phyloP scores from a whole-genome alignment of 2,888 invertebrate genomes.

The Ectemnius continuus region DNA sequence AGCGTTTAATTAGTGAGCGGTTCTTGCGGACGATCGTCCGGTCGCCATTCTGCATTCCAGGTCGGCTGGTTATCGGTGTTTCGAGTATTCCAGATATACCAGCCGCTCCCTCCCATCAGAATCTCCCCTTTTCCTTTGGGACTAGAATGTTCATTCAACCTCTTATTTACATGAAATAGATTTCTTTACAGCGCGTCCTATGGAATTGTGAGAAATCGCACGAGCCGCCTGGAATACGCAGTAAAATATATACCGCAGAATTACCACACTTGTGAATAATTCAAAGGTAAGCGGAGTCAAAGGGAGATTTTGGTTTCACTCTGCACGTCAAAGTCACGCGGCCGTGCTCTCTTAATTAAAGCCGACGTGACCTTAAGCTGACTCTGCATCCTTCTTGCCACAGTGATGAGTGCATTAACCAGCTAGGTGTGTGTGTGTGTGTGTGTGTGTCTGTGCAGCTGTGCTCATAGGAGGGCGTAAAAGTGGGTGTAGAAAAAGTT shows the following conservation, averaged over 20 bases:
- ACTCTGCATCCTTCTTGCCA: background rate
- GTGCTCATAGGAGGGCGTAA: too few relatives aligned
- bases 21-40: conserved; percentile 59
- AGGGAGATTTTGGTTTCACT: background rate
- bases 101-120: background rate
- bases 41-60: conserved; percentile 56
- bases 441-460: too few relatives aligned
- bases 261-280: conserved; percentile 4
- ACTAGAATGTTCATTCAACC: too few relatives aligned
- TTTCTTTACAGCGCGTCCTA: too few relatives aligned
- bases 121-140: too few relatives aligned
- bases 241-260: background rate
- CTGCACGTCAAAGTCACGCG: background rate
- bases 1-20: conserved; percentile 58
- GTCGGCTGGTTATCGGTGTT: conserved; percentile 37
- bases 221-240: background rate
- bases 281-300: background rate
- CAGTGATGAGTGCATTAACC: background rate
- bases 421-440: too few relatives aligned
- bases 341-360: background rate
- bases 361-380: background rate
- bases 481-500: background rate
- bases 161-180: too few relatives aligned
- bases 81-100: conserved; percentile 25
- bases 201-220: background rate